phyloP scores from a whole-genome alignment of 2,888 invertebrate species.

The Cephus runcator region DNA sequence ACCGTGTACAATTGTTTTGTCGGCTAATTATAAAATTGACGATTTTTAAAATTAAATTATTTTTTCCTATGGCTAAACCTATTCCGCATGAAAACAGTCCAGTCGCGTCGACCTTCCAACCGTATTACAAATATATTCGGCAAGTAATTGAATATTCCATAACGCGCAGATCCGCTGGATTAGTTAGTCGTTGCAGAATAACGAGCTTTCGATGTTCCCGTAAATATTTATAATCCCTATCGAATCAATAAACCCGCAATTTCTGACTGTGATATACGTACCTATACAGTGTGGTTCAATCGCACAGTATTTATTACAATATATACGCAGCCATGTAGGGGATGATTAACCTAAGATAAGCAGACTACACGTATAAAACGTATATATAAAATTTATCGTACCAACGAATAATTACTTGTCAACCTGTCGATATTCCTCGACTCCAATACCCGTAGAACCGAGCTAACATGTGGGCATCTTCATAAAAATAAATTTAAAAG shows the following conservation, averaged over 20 bases:
- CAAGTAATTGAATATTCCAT: constrained; percentile 6
- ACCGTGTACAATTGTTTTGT: background rate
- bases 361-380: background rate
- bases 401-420: background rate
- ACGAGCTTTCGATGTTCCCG: constrained; percentile 4
- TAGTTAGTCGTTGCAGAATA: background rate
- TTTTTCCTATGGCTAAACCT: background rate
- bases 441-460: background rate
- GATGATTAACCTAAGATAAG: background rate
- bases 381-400: too few species aligned
- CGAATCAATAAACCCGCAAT: background rate
- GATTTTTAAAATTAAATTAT: background rate
- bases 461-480: background rate
- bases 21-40: background rate
- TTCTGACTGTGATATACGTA: background rate
- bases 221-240: background rate
- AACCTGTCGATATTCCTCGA: background rate
- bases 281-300: background rate
- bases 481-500: background rate
- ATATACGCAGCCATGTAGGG: background rate
- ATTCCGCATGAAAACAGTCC: background rate
- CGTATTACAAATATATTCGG: constrained; percentile 3
- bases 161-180: background rate
- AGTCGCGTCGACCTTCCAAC: background rate
- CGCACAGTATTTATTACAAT: background rate